Evolutionary conservation across 2,797 vertebrate genomes (phyloP), one percentile per base, ranked within the genome.

Genomic region (Tenualosa ilisha): DNA sequence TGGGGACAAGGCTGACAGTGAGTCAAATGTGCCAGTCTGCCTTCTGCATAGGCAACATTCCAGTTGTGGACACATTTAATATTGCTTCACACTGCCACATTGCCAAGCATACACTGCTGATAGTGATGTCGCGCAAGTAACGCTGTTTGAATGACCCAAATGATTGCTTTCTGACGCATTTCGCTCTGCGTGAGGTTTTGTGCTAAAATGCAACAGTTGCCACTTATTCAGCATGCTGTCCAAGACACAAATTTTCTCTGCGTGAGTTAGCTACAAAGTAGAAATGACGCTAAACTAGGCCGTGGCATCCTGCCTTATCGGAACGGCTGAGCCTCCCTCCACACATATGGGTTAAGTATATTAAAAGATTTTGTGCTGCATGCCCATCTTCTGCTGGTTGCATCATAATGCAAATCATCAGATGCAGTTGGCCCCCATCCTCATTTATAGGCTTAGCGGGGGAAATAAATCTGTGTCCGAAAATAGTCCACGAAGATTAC

Each of bases 401-500:
- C 91, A 92, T 94, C 92, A 89, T 89, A 92, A 93, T 90, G 93
- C 91, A 94, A 91, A 93, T 94, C 91, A 92, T 89, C 90, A 87
- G 88, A 89, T 94, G 91, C 87, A 92, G 89, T 92, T 94, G 94
- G 95, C 94, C 93, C 81, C 17, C 22, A 92, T 93, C 92, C 93
- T 91, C 89, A 89, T 94, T 95, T 95, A 94, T 94, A 92, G 91
- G 90, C 91, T 95, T 95, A 94, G 94, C 93, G 92, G 91, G 68
- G 93, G 91, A 93, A 94, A 95, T 95, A 95, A 95, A 96, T 95
- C 93, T 94, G 90, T 93, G 91, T 94, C 93, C 90, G 93, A 92
- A 95, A 95, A 95, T 95, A 95, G 93, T 93, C 95, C 93, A 84
- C 91, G 75, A 88, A 95, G 93, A 95, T 95, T 96, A 95, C 82